Conservation (phyloP, 2,888 invertebrate species). For the Pherbina coryleti region DNA sequence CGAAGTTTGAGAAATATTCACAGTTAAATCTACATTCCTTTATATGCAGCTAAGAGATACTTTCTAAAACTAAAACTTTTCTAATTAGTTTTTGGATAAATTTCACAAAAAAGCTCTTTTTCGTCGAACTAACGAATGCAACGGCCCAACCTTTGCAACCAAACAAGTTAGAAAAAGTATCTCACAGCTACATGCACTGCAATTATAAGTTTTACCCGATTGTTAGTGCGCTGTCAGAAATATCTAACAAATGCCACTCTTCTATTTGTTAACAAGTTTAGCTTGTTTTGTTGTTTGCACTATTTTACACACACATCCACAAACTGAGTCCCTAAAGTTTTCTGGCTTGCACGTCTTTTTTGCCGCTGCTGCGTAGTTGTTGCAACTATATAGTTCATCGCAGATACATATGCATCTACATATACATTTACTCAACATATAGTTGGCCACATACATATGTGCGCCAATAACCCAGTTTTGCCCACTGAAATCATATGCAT, state of each 20-base stretch:
- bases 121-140: too few relatives aligned
- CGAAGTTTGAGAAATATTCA: too few relatives aligned
- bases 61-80: too few relatives aligned
- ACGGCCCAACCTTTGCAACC: too few relatives aligned
- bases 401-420: slow-evolving; percentile 8
- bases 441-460: slow-evolving; percentile 18
- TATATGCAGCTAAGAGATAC: too few relatives aligned
- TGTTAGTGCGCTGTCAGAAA: not conserved
- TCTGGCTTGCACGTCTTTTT: not conserved
- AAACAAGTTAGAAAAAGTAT: too few relatives aligned
- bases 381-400: not conserved
- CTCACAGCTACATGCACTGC: not conserved
- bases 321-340: slow-evolving; percentile 1
- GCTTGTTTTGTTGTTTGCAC: not conserved
- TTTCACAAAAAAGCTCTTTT: too few relatives aligned
- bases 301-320: not conserved
- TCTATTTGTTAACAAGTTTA: too few relatives aligned
- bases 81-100: too few relatives aligned
- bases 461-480: slow-evolving; percentile 44
- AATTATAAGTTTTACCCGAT: slow-evolving; percentile 19
- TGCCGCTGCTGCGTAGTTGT: not conserved
- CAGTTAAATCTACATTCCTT: too few relatives aligned
- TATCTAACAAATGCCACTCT: too few relatives aligned
- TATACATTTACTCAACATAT: not conserved
- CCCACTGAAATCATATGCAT: slow-evolving; percentile 19